A percentile compares a stretch with the other conserved stretches of the same genome.
Evolutionary conservation across 1,140 invertebrate species (phyloP).

Genomic region (fruit fly (Drosophila melanogaster)): DNA sequence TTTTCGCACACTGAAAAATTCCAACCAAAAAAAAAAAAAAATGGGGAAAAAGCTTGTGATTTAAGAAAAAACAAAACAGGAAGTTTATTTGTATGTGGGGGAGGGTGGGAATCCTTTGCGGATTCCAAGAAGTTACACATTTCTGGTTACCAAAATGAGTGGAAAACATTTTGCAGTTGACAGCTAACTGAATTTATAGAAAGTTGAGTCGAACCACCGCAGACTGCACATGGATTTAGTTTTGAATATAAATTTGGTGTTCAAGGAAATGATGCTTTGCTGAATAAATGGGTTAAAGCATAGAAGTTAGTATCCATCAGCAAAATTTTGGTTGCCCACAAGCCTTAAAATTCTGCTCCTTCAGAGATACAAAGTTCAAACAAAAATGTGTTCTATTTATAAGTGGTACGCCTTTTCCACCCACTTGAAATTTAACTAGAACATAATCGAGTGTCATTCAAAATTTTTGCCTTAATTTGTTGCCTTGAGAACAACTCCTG

Average conservation of each 20-base stretch:
- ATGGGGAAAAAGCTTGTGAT: constrained; percentile 13
- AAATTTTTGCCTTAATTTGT: constrained; percentile 31
- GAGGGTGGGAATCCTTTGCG: constrained; percentile 11
- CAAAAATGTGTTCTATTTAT: background rate
- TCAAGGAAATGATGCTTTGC: background rate
- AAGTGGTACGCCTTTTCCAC: background rate
- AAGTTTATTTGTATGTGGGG: constrained; percentile 67
- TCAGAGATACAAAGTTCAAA: background rate
- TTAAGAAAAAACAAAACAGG: constrained; percentile 67
- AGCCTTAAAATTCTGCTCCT: background rate
- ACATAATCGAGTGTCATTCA: constrained; percentile 6
- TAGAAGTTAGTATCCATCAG: background rate
- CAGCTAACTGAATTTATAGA: constrained; percentile 36
- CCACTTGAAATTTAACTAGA: background rate
- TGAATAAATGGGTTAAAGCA: background rate
- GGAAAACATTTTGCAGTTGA: constrained; percentile 38
- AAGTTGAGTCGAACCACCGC: constrained; percentile 2
- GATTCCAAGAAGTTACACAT: constrained; percentile 40
- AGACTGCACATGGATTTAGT: constrained; percentile 16
- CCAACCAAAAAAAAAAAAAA: constrained; percentile 4
- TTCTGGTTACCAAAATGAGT: constrained; percentile 39
- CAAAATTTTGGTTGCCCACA: too few relatives aligned
- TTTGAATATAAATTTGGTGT: constrained; percentile 22
- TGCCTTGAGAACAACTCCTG: constrained; percentile 15
- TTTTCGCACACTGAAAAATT: constrained; percentile 75